Conservation (phyloP, 2,797 vertebrate genomes). For the Tenualosa ilisha region DNA sequence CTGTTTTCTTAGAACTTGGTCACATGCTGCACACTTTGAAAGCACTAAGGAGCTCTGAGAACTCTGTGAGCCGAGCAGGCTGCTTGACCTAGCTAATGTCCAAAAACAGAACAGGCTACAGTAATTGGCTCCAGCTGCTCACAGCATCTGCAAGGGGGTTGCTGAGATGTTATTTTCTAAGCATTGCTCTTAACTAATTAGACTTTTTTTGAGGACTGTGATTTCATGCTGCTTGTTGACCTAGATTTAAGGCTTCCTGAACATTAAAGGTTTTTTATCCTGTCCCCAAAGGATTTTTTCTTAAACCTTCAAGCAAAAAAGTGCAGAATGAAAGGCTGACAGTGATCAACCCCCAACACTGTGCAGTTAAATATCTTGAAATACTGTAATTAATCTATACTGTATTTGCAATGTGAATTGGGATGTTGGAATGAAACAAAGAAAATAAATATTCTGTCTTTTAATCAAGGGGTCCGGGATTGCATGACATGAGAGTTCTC, state of each 20-base stretch:
- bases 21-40: constrained; percentile 40
- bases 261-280: constrained; percentile 35
- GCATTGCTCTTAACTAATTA: constrained; percentile 64
- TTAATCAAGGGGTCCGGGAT: neutral
- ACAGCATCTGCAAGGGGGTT: constrained; percentile 45
- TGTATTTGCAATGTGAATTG: neutral
- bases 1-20: constrained; percentile 29
- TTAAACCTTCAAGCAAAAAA: neutral
- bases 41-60: constrained; percentile 43
- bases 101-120: constrained; percentile 48
- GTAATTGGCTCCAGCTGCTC: constrained; percentile 60
- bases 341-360: neutral
- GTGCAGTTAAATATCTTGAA: neutral
- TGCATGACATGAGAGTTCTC: neutral
- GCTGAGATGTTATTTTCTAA: constrained; percentile 51
- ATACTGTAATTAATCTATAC: neutral
- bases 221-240: constrained; percentile 67
- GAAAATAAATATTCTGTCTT: neutral
- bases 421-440: neutral
- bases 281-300: neutral
- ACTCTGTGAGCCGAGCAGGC: constrained; percentile 39
- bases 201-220: constrained; percentile 47
- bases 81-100: constrained; percentile 52
- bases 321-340: neutral
- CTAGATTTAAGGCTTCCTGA: constrained; percentile 64